Base-by-base conservation (phyloP, 2,113 vertebrate genomes). In the Crotophaga sulcirostris region DNA sequence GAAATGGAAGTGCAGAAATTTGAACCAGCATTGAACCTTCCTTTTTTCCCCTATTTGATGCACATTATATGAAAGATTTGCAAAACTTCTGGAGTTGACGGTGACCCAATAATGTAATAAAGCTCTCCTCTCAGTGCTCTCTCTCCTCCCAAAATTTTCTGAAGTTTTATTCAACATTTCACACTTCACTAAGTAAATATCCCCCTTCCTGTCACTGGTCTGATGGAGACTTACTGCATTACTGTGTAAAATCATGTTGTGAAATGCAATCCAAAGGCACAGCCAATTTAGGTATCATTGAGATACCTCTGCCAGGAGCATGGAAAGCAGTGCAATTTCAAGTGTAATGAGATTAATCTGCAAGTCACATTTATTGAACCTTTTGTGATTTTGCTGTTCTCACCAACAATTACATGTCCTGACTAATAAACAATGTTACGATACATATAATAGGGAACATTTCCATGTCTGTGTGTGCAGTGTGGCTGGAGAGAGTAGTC, bases 341-440 rank as follows among this genome's bases (percentile, higher is more conserved):
- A 90, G 93, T 38, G 17, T 75, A 94, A 92, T 92, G 90, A 94
- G 93, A 94, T 97, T 96, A 90, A 96, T 94, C 94, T 87, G 82
- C 47, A 16, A 96, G 93, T 96, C 96, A 92, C 84, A 97, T 97
- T 73, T 96, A 95, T 93, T 91, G 96, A 97, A 89, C 67, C 91
- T 96, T 96, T 96, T 95, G 93, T 97, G 96, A 91, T 97, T 97
- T 97, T 93, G 66, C 93, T 93, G 69, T 91, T 84, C 89, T 84
- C 31, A 18, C 95, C 55, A 40, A 87, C 62, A 83, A 73, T 86
- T 91, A 68, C 82, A 95, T 72, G 28, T 49, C 79, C 64, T 74
- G 68, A 89, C 88, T 93, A 67, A 96, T 84, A 93, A 92, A 87
- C 25, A 87, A 58, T 38, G 28, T 73, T 95, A 80, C 87, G 47